Conservation (phyloP, 2,888 invertebrate genomes). For the Agrypnus murinus region DNA sequence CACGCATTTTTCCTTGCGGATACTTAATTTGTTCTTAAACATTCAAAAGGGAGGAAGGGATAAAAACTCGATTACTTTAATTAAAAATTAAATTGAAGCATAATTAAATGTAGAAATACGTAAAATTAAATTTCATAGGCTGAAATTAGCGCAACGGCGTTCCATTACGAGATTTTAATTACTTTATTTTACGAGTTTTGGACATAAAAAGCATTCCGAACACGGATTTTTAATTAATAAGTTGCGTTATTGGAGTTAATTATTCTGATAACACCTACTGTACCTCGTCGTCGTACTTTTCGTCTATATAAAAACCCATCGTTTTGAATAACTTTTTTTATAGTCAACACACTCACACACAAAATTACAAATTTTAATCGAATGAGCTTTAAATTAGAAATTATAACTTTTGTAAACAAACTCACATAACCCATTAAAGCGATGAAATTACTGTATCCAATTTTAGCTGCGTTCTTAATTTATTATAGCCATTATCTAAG, state of each 20-base stretch:
- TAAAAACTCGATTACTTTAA: slow-evolving; percentile 40
- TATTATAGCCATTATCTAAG: too few relatives aligned
- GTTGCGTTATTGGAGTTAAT: slow-evolving; percentile 44
- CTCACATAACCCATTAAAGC: slow-evolving; percentile 1
- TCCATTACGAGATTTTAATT: slow-evolving; percentile 48
- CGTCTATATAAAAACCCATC: neutral
- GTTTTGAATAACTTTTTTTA: neutral
- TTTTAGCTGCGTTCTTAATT: too few relatives aligned
- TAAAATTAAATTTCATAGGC: slow-evolving; percentile 42
- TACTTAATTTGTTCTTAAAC: slow-evolving; percentile 23
- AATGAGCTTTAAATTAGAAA: slow-evolving; percentile 4
- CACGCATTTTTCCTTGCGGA: slow-evolving; percentile 2
- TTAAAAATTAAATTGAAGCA: slow-evolving; percentile 41
- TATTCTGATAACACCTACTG: slow-evolving; percentile 34
- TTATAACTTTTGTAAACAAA: slow-evolving; percentile 7
- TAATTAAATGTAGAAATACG: slow-evolving; percentile 45
- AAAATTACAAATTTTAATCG: neutral
- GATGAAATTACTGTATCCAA: neutral
- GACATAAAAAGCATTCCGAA: slow-evolving; percentile 41
- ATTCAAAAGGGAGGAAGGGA: slow-evolving; percentile 1
- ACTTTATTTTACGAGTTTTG: slow-evolving; percentile 45
- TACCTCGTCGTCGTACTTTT: neutral
- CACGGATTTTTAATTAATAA: slow-evolving; percentile 46
- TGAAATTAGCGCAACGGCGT: slow-evolving; percentile 44
- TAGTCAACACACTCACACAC: too few relatives aligned